Percentiles rank a stretch among this genome's conserved stretches.
phyloP scores from a whole-genome alignment of 1,140 invertebrate genomes.

The Neodiprion lecontei region DNA sequence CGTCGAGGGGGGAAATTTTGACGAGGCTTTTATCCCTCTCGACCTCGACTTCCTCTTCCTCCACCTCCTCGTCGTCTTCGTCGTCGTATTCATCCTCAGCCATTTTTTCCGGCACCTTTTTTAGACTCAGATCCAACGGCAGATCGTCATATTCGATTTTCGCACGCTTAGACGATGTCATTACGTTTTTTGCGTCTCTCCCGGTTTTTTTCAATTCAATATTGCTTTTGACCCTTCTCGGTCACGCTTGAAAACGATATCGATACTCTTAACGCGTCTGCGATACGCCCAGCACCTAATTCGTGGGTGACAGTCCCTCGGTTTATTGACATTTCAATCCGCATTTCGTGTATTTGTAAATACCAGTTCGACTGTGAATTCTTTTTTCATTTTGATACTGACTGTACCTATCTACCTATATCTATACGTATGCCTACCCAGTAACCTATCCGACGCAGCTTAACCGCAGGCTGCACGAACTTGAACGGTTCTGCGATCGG shows the following conservation, averaged over 20 bases:
- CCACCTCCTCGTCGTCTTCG: background rate
- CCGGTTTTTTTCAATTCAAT: too few species aligned
- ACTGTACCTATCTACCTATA: background rate
- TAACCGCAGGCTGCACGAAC: too few species aligned
- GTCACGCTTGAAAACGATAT: too few species aligned
- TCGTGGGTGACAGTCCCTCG: too few species aligned
- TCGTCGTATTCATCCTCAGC: background rate
- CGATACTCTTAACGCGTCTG: background rate
- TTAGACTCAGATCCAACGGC: constrained; percentile 32
- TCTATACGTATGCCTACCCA: background rate
- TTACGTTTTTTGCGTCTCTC: background rate
- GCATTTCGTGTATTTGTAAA: constrained; percentile 1
- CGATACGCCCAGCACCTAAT: too few species aligned
- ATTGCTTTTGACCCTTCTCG: too few species aligned
- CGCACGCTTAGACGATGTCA: constrained; percentile 27
- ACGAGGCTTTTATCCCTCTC: too few species aligned
- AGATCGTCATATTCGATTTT: constrained; percentile 30
- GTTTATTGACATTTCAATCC: background rate
- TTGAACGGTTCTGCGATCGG: too few species aligned
- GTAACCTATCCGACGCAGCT: too few species aligned
- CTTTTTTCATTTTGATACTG: background rate
- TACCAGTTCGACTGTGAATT: background rate
- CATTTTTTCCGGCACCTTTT: constrained; percentile 23
- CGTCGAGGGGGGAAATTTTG: too few species aligned
- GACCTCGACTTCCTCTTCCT: too few species aligned